These are phyloP conservation scores for Lagodon rhomboides DNA, from an alignment of 2,797 vertebrate species.

Conservation along the genomic window DNA sequence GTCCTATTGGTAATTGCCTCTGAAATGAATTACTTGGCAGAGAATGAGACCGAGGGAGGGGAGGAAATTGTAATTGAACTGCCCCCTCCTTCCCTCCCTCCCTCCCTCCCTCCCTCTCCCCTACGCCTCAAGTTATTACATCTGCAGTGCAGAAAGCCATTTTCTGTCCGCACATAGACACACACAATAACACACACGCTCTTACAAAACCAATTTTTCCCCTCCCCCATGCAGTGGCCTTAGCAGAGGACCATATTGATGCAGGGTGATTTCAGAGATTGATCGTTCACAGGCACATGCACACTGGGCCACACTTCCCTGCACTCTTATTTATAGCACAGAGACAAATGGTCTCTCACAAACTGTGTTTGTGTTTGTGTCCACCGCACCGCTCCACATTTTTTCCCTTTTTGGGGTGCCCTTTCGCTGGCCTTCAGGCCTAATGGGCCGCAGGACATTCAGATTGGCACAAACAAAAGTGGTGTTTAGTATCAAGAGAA, in stretches of 20 bases:
- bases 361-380: constrained; percentile 41
- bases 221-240: constrained; percentile 62
- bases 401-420: constrained; percentile 50
- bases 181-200: constrained; percentile 40
- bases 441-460: constrained; percentile 46
- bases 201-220: constrained; percentile 61
- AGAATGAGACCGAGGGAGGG: constrained; percentile 70
- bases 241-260: constrained; percentile 67
- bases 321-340: constrained; percentile 38
- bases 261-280: constrained; percentile 74
- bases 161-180: constrained; percentile 61
- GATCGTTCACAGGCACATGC: constrained; percentile 66
- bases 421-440: constrained; percentile 71
- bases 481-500: constrained; percentile 74
- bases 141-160: constrained; percentile 82
- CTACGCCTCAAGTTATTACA: constrained; percentile 82
- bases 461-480: constrained; percentile 67
- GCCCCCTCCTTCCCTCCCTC: constrained; percentile 41
- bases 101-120: constrained; percentile 56
- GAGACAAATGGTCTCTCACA: constrained; percentile 39
- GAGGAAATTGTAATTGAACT: constrained; percentile 85
- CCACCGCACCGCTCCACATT: constrained; percentile 12
- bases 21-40: constrained; percentile 86
- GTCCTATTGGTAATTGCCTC: constrained; percentile 81
- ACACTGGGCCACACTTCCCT: constrained; percentile 40